Percentiles rank a stretch among this genome's conserved stretches.
These are phyloP conservation scores for Campylomormyrus numenius DNA, from an alignment of 2,113 vertebrate species.

Conservation along the genomic window DNA sequence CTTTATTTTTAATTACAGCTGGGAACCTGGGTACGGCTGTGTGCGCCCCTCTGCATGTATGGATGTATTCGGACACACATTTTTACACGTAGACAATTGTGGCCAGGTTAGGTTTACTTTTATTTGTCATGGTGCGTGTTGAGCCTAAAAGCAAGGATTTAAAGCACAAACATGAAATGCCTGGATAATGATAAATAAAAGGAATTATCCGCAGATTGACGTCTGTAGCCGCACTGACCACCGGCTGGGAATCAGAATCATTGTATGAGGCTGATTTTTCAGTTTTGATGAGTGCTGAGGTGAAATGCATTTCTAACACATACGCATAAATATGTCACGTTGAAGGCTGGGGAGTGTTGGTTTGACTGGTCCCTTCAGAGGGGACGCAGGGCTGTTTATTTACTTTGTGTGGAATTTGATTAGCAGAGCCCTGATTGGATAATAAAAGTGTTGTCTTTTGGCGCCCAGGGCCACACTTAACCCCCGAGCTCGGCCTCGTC, in stretches of 20 bases:
- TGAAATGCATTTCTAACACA: neutral
- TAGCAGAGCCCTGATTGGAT: conserved; percentile 60
- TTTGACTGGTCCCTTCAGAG: neutral
- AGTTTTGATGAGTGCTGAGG: neutral
- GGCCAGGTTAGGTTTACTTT: neutral
- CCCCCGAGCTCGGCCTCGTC: conserved; percentile 81
- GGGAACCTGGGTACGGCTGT: neutral
- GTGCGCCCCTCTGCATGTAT: neutral
- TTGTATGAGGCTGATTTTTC: neutral
- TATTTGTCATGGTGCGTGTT: neutral
- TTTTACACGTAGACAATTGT: neutral
- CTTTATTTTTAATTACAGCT: neutral
- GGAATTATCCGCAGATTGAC: neutral
- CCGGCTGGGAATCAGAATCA: neutral
- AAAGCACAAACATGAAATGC: neutral
- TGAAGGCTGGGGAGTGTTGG: neutral
- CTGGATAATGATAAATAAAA: neutral
- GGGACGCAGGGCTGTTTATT: conserved; percentile 46
- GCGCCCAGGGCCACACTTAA: conserved; percentile 90
- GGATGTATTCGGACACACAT: neutral
- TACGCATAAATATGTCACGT: neutral
- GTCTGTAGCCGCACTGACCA: neutral
- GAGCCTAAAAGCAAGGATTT: neutral
- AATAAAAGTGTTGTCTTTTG: conserved; percentile 63
- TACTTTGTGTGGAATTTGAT: conserved; percentile 54